Conservation (phyloP, 2,797 vertebrate genomes). For the Chelon labrosus region DNA sequence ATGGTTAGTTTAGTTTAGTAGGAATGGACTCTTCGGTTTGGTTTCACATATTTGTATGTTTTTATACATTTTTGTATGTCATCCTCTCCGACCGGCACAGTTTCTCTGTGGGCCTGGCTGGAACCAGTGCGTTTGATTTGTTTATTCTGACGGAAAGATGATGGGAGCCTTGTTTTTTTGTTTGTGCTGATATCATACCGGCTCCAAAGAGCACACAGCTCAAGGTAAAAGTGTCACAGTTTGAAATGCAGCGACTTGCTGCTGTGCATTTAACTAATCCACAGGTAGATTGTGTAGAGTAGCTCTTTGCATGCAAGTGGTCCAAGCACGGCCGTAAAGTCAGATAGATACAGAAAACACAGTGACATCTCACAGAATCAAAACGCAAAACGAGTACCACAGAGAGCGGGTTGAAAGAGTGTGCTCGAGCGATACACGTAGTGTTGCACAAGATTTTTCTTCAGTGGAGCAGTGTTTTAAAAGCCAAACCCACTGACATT, state of each 20-base stretch:
- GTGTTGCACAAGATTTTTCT: constrained; percentile 9
- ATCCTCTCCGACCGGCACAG: constrained; percentile 1
- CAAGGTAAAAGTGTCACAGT: constrained; percentile 47
- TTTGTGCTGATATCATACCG: constrained; percentile 27
- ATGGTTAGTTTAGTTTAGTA: background rate
- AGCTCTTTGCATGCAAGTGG: constrained; percentile 46
- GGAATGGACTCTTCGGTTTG: constrained; percentile 1
- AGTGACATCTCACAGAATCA: constrained; percentile 34
- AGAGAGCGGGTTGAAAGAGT: constrained; percentile 13
- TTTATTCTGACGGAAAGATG: constrained; percentile 33
- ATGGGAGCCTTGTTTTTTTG: constrained; percentile 20
- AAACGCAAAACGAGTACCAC: constrained; percentile 11
- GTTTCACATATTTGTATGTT: constrained; percentile 1
- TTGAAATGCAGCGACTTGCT: background rate
- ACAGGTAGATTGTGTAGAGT: background rate
- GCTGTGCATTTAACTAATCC: constrained; percentile 46
- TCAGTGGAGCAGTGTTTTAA: constrained; percentile 2
- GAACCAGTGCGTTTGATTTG: constrained; percentile 31
- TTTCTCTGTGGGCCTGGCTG: constrained; percentile 16
- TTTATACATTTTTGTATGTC: constrained; percentile 2
- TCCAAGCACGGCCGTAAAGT: constrained; percentile 19
- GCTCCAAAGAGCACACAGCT: constrained; percentile 17
- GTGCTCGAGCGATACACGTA: constrained; percentile 8
- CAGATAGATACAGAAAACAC: constrained; percentile 38
- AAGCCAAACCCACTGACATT: constrained; percentile 12